A percentile compares a stretch with the other conserved stretches of the same genome.
phyloP scores from a whole-genome alignment of 2,888 invertebrate genomes.

The Desoria tigrina region DNA sequence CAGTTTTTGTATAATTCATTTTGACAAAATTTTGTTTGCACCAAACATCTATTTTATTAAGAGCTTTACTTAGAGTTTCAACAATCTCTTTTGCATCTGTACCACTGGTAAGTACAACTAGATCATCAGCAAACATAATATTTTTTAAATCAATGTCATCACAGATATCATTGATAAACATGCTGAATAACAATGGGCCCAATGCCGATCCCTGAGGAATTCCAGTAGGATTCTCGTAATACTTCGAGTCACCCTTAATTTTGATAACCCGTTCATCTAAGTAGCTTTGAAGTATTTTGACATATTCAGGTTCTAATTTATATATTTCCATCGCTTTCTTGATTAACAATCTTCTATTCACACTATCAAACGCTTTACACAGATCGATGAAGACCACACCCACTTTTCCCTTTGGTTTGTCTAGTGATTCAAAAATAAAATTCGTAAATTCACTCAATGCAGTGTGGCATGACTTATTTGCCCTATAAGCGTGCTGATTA shows the following conservation, averaged over 20 bases:
- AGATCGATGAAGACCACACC: conserved; percentile 5
- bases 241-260: conserved; percentile 11
- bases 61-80: neutral
- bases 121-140: conserved; percentile 19
- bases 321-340: conserved; percentile 10
- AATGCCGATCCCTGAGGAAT: conserved; percentile 20
- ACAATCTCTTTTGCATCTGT: neutral
- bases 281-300: conserved; percentile 8
- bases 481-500: neutral
- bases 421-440: neutral
- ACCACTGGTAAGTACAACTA: conserved; percentile 10
- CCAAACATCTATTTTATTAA: neutral
- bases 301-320: conserved; percentile 9
- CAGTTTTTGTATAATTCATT: conserved; percentile 9
- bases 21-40: neutral
- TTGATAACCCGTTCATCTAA: conserved; percentile 7
- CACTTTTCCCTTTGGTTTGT: conserved; percentile 7
- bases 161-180: conserved; percentile 35
- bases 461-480: neutral
- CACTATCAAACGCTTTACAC: conserved; percentile 9
- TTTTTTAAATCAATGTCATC: conserved; percentile 5
- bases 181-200: conserved; percentile 24
- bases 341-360: neutral
- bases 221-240: neutral
- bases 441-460: neutral